Evolutionary conservation across 1,140 invertebrate species (phyloP).

Genomic region (Doryteuthis pealeii): DNA sequence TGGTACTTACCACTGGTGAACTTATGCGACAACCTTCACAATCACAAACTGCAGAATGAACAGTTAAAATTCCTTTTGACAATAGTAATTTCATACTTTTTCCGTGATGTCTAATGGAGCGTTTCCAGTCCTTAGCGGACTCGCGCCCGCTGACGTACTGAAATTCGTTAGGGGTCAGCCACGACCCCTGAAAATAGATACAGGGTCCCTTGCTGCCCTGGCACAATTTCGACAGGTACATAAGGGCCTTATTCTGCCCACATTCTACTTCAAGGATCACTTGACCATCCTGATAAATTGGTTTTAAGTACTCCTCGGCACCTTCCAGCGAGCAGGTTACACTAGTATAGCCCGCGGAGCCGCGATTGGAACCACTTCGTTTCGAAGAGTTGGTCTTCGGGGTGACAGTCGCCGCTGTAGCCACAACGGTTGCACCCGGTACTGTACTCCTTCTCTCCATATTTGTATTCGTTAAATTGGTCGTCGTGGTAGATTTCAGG

Average conservation of each 20-base stretch:
- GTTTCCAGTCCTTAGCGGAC: conserved; percentile 65
- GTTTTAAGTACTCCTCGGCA: conserved; percentile 53
- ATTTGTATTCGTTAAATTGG: not conserved
- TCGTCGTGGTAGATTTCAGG: not conserved
- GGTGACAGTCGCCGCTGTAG: not conserved
- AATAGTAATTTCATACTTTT: conserved; percentile 64
- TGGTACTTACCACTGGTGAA: conserved; percentile 35
- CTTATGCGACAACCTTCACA: conserved; percentile 55
- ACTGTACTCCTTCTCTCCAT: not conserved
- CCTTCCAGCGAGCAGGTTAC: conserved; percentile 25
- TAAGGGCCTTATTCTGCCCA: conserved; percentile 57
- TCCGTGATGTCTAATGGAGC: conserved; percentile 63
- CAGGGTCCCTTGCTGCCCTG: conserved; percentile 62
- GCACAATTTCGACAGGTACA: conserved; percentile 59
- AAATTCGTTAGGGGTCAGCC: conserved; percentile 65
- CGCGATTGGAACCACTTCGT: not conserved
- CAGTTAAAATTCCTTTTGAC: conserved; percentile 61
- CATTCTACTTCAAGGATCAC: conserved; percentile 61
- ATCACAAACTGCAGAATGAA: conserved; percentile 60
- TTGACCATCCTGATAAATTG: conserved; percentile 56
- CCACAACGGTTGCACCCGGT: not conserved
- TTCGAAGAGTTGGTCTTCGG: not conserved
- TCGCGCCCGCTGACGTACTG: conserved; percentile 63
- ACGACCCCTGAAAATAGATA: conserved; percentile 58
- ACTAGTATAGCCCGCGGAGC: conserved; percentile 9